Conservation (phyloP, 92 coral and sea anemone genomes). For the Desmophyllum pertusum region DNA sequence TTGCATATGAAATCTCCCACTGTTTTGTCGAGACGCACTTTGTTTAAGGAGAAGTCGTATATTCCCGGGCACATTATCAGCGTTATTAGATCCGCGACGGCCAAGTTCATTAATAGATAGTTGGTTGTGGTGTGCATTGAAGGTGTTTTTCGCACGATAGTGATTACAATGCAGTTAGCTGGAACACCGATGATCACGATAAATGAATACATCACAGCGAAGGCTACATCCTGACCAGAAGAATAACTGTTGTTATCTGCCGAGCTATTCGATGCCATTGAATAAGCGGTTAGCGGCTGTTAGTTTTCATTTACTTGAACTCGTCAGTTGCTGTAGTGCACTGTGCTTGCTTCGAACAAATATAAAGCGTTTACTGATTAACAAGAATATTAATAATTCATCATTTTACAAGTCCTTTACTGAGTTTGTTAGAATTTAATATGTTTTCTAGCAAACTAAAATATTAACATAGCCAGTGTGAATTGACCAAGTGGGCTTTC, state of each 20-base stretch:
- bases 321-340: too few species aligned
- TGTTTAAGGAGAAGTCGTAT: slow-evolving; percentile 21
- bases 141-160: slow-evolving; percentile 40
- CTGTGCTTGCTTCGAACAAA: neutral
- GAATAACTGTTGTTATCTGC: neutral
- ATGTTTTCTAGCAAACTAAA: too few species aligned
- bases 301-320: neutral
- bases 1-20: slow-evolving; percentile 45
- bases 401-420: too few species aligned
- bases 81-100: slow-evolving; percentile 33
- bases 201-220: slow-evolving; percentile 27
- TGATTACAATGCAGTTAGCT: slow-evolving; percentile 20
- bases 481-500: neutral
- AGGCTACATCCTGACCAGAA: slow-evolving; percentile 17
- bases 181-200: slow-evolving; percentile 30
- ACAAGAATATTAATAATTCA: neutral
- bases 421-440: too few species aligned
- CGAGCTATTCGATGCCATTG: slow-evolving; percentile 16
- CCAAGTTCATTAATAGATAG: slow-evolving; percentile 25
- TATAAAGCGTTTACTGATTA: neutral
- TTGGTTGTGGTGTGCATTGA: slow-evolving; percentile 48
- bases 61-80: slow-evolving; percentile 30
- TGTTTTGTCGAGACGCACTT: slow-evolving; percentile 1
- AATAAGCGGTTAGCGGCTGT: neutral
- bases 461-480: neutral